Evolutionary conservation across 2,113 vertebrate species (phyloP), one percentile per base, ranked within the genome.

Genomic region (Sula dactylatra): DNA sequence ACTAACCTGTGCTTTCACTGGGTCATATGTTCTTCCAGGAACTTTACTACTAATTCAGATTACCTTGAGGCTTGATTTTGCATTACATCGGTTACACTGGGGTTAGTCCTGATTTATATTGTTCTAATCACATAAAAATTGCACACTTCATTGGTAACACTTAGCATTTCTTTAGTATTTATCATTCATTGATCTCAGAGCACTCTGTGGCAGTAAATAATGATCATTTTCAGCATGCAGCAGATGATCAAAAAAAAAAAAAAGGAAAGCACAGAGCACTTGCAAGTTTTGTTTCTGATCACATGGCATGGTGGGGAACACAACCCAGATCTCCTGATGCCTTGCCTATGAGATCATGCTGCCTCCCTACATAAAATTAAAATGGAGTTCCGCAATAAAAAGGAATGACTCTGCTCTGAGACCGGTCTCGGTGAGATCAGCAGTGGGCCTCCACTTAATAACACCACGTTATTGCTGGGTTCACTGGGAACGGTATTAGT

Each of bases 271-370:
- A 16, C 56, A 72, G 77, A 92, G 54, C 40, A 38, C 61, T 94
- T 79, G 49, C 69, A 49, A 54, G 76, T 86, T 95, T 93, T 86
- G 80, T 77, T 88, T 93, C 69, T 88, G 94, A 88, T 96, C 86
- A 70, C 76, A 34, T 49, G 88, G 83, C 77, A 94, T 45, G 50
- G 81, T 0, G 0, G 42, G 78, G 78, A 94, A 93, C 94, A 94
- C 81, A 96, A 94, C 86, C 45, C 95, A 94, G 91, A 93, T 67
- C 95, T 95, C 92, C 69, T 80, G 77, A 94, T 96, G 88, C 95
- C 83, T 93, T 94, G 91, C 81, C 69, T 96, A 72, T 94, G 91
- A 97, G 91, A 89, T 96, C 96, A 95, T 89, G 61, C 83, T 94
- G 83, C 86, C 73, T 96, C 52, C 70, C 73, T 91, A 94, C 94